Evolutionary conservation across 2,888 invertebrate species (phyloP).

Genomic region (Pseudanteris insignis): DNA sequence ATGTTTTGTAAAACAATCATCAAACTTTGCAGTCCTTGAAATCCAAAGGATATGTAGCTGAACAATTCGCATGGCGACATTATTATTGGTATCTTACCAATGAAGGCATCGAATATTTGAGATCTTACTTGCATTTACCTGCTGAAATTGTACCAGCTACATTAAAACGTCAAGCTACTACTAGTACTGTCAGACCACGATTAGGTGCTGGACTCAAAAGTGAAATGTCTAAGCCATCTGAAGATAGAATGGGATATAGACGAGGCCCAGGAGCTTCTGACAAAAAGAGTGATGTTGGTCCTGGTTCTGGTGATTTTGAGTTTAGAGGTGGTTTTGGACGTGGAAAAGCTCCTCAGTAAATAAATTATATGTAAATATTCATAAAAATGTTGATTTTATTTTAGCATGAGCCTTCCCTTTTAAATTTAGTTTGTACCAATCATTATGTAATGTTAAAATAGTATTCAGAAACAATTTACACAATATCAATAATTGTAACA

Average conservation of each 20-base stretch:
- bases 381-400: too few relatives aligned
- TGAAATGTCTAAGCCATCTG: constrained; percentile 78
- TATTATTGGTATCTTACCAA: constrained; percentile 99
- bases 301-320: constrained; percentile 92
- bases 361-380: constrained; percentile 5
- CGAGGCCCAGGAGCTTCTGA: constrained; percentile 79
- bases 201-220: constrained; percentile 75
- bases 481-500: too few relatives aligned
- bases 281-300: constrained; percentile 97
- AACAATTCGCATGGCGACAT: constrained; percentile 99
- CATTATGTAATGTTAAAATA: too few relatives aligned
- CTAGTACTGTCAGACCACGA: constrained; percentile 85
- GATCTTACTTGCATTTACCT: constrained; percentile 95
- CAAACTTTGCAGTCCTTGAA: constrained; percentile 86
- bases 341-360: constrained; percentile 61
- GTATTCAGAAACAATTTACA: too few relatives aligned
- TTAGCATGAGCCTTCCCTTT: too few relatives aligned
- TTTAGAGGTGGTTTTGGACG: constrained; percentile 73
- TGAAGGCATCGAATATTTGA: constrained; percentile 95
- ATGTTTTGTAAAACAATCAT: not conserved
- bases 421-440: too few relatives aligned
- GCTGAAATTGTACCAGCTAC: constrained; percentile 99
- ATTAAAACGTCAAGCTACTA: constrained; percentile 87
- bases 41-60: constrained; percentile 96
- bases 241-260: constrained; percentile 86